Evolutionary conservation across 1,140 invertebrate genomes (phyloP), one percentile per base, ranked within the genome.

Genomic region (Leptinotarsa texana): DNA sequence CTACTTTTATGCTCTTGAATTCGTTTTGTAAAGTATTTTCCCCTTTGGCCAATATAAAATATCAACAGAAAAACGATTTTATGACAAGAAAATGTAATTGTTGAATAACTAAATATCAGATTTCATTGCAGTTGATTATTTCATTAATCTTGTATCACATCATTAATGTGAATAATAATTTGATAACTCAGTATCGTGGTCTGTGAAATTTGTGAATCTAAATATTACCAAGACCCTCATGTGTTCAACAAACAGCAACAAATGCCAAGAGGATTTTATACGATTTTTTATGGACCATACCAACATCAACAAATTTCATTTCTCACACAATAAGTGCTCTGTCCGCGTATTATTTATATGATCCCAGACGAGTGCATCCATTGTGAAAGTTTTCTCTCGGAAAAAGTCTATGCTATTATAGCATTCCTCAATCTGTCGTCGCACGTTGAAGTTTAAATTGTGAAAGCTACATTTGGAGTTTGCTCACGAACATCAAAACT

Each of bases 321-420:
- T 17, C 51, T 18, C 51, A n/a, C 17, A 57, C 17, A 57, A 57
- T 11, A 42, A 42, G 33, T 57, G 51, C 51, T 57, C 51, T 57
- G 51, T 15, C 51, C 4, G 13, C 51, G 13, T 18, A 57, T 57
- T 18, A 57, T 57, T 57, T 57, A 57, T 57, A 57, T 57, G 51
- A 57, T 57, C 51, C 13, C 17, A 57, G 51, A 57, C 51, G n/a
- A 57, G 51, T n/a, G 51, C 51, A 57, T 57, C 51, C 51, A 57
- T 57, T 57, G 51, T 15, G n/a, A 15, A 57, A 57, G 4, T 57
- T 57, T 57, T 18, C n/a, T 6, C 51, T 57, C 51, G 51, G 51
- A 57, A 57, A 57, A 57, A 57, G 51, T 5, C 2, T 57, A 57
- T 57, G 51, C 51, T 57, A 57, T 57, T 57, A 57, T 57, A 57